phyloP scores from a whole-genome alignment of 2,113 vertebrate genomes.

The Origma solitaria region DNA sequence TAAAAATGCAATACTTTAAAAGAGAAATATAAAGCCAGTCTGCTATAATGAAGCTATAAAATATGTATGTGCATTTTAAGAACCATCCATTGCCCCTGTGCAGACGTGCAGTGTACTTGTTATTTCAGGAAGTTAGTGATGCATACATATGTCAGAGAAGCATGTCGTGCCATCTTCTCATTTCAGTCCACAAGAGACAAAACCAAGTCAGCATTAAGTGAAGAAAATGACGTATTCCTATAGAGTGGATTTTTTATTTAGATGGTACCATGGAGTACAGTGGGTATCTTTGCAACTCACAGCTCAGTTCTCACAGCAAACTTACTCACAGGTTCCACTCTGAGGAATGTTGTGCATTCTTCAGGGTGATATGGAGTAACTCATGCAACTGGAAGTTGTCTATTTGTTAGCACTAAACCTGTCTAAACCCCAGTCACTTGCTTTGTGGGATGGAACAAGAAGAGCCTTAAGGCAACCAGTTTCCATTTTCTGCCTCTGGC shows the following conservation, averaged over 20 bases:
- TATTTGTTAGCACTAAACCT: neutral
- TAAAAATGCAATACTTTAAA: constrained; percentile 11
- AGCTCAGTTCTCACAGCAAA: neutral
- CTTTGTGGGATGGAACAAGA: neutral
- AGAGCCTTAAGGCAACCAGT: neutral
- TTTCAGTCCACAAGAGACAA: constrained; percentile 28
- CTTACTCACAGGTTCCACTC: neutral
- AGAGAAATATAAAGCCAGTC: constrained; percentile 19
- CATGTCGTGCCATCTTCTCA: constrained; percentile 27
- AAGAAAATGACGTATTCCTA: neutral
- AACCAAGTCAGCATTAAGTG: neutral
- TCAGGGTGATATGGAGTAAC: neutral
- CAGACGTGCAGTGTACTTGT: neutral
- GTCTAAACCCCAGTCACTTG: neutral
- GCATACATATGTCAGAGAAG: constrained; percentile 24
- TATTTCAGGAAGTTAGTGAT: constrained; percentile 40
- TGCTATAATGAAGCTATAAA: constrained; percentile 40
- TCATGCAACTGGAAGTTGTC: neutral
- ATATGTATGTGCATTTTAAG: constrained; percentile 51
- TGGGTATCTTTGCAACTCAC: neutral
- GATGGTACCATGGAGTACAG: neutral
- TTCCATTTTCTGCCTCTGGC: neutral
- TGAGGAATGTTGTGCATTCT: neutral
- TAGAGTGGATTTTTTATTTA: neutral
- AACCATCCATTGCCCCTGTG: neutral